Evolutionary conservation across 2,797 vertebrate genomes (phyloP).

Genomic region (Tokudaia tokunoshimensis): DNA sequence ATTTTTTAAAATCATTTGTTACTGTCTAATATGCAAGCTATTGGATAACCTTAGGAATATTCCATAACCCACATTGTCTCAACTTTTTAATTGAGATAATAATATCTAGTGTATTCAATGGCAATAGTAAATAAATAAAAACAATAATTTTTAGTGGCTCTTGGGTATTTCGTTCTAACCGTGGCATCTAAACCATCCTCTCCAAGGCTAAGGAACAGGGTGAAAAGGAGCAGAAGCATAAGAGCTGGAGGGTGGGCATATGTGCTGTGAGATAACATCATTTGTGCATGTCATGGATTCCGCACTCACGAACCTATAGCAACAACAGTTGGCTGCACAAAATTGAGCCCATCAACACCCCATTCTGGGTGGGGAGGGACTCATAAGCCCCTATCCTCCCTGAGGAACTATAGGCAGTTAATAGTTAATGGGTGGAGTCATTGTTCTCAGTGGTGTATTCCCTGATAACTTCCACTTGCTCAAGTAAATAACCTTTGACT

Average conservation of each 20-base stretch:
- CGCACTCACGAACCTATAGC: background rate
- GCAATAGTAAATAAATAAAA: slow-evolving; percentile 25
- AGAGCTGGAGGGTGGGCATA: background rate
- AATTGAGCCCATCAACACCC: background rate
- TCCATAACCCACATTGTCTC: background rate
- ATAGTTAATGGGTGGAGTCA: background rate
- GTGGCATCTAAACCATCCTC: background rate
- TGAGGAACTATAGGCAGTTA: background rate
- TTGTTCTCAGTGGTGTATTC: too few species aligned
- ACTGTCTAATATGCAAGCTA: background rate
- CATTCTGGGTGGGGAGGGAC: background rate
- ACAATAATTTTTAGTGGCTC: background rate
- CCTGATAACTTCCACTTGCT: background rate
- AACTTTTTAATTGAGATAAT: background rate
- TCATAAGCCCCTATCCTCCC: background rate
- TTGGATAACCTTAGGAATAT: background rate
- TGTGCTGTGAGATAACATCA: background rate
- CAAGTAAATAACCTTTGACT: background rate
- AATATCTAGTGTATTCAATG: background rate
- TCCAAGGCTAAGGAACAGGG: background rate
- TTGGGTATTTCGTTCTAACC: background rate
- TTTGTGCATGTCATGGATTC: background rate
- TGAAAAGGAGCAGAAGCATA: background rate
- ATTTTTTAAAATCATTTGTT: background rate
- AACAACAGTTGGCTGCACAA: background rate